Conservation (phyloP, 2,888 invertebrate species). For the Octodonta nipae region DNA sequence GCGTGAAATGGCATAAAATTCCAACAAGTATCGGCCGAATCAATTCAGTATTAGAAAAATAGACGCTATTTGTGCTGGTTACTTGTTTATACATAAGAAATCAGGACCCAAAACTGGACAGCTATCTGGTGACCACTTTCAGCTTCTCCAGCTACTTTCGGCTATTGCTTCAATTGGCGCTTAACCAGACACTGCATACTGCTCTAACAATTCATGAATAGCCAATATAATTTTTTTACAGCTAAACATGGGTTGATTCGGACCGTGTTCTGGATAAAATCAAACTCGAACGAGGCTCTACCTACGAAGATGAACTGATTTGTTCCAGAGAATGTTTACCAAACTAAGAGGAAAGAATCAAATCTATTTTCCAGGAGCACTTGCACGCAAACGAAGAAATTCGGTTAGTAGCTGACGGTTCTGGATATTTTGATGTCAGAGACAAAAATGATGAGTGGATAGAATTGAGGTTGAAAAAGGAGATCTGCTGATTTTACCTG, state of each 20-base stretch:
- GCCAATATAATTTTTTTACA: too few species aligned
- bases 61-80: too few species aligned
- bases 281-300: constrained; percentile 62
- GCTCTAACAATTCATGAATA: too few species aligned
- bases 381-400: constrained; percentile 95
- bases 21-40: too few species aligned
- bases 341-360: constrained; percentile 79
- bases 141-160: too few species aligned
- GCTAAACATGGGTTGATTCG: constrained; percentile 30
- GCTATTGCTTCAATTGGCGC: too few species aligned
- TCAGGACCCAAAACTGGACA: too few species aligned
- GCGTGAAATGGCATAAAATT: too few species aligned
- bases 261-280: constrained; percentile 56
- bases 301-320: constrained; percentile 72
- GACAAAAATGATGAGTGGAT: constrained; percentile 79
- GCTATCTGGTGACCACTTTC: too few species aligned
- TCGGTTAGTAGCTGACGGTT: constrained; percentile 73
- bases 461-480: constrained; percentile 72
- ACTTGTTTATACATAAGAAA: too few species aligned
- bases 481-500: constrained; percentile 83
- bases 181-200: too few species aligned
- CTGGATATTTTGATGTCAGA: constrained; percentile 92
- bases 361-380: constrained; percentile 82
- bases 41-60: too few species aligned
- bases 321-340: constrained; percentile 69